Base-by-base conservation (phyloP, 37 sponge, comb jelly and placozoan genomes). In the Diacarnus erythraeanus region DNA sequence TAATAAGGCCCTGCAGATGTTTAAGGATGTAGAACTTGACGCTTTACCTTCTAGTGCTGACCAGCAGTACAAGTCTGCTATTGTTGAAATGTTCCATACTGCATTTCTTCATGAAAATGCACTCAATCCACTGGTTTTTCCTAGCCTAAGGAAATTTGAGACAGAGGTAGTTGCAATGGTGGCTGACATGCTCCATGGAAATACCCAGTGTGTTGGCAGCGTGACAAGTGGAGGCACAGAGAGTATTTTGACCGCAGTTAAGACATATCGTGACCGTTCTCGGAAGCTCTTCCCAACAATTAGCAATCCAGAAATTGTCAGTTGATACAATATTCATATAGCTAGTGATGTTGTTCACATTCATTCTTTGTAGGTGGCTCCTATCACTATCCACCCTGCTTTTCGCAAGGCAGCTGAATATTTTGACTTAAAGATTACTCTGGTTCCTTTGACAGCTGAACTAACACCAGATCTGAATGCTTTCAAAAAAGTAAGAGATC, bases 161-260 rank as follows among this genome's bases (percentile, higher is more conserved):
- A 79, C 73, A 5, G 96, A 95, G 74, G 66, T 69, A 1, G 90
- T 92, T 61, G 82, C 94, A 66, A 93, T 93, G 94, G 78, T 76
- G 41, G 87, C 90, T 8, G 40, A 71, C 68, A 82, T 93, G 90
- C 68, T 93, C 36, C 74, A 89, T 56, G 94, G 94, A 25, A 80
- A 80, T 33, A 42, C 12, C 21, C 40, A 38, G 23, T 84, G 57
- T 8, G 89, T 84, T 12, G 93, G 93, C 6, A 86, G 67, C 61
- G 57, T 91, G 56, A 94, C 95, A 5, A 82, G 88, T 26, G 97
- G 97, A 22, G 97, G 97, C 15, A 96, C 91, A 21, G 97, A 96
- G 89, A 96, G 97, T 60, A 93, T 96, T 59, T 84, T 96, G 38
- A 88, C 87, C 76, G 97, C 97, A 25, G 73, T 93, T 60, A 90